A percentile compares a stretch with the other conserved stretches of the same genome.
Evolutionary conservation across 2,113 vertebrate species (phyloP).

Genomic region (Penelope pileata): DNA sequence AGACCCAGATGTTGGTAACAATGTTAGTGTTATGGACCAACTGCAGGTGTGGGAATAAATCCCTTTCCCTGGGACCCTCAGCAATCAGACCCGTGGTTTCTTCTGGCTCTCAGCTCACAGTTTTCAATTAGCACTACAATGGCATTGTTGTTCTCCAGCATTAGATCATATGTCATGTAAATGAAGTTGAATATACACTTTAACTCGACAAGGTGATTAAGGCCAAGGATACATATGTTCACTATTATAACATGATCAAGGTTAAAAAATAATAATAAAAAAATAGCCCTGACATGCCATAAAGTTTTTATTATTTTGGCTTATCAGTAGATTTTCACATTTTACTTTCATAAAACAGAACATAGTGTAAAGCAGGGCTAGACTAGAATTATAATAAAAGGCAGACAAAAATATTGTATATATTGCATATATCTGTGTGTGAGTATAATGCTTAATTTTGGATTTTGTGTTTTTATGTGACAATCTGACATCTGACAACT

Average conservation of each 20-base stretch:
- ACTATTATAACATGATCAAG: slow-evolving; percentile 77
- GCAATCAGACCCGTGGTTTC: slow-evolving; percentile 81
- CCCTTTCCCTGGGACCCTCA: slow-evolving; percentile 76
- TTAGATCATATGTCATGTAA: slow-evolving; percentile 86
- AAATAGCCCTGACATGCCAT: slow-evolving; percentile 72
- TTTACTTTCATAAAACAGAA: slow-evolving; percentile 74
- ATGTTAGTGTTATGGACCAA: slow-evolving; percentile 84
- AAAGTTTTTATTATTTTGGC: slow-evolving; percentile 80
- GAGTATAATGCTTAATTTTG: slow-evolving; percentile 39
- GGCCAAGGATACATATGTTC: slow-evolving; percentile 83
- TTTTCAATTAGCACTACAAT: slow-evolving; percentile 84
- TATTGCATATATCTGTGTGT: not conserved
- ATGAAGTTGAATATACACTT: slow-evolving; percentile 81
- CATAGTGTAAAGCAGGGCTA: slow-evolving; percentile 40
- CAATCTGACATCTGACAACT: slow-evolving; percentile 1
- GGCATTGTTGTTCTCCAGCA: slow-evolving; percentile 83
- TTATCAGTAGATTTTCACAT: slow-evolving; percentile 85
- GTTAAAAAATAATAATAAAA: slow-evolving; percentile 73
- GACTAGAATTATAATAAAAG: slow-evolving; percentile 51
- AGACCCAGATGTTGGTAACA: slow-evolving; percentile 85
- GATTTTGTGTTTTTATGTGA: slow-evolving; percentile 30
- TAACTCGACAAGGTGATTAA: slow-evolving; percentile 83
- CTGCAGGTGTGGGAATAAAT: slow-evolving; percentile 85
- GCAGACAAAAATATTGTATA: not conserved
- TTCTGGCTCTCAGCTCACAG: slow-evolving; percentile 77